phyloP scores from a whole-genome alignment of 2,113 vertebrate genomes.

The Numida meleagris region DNA sequence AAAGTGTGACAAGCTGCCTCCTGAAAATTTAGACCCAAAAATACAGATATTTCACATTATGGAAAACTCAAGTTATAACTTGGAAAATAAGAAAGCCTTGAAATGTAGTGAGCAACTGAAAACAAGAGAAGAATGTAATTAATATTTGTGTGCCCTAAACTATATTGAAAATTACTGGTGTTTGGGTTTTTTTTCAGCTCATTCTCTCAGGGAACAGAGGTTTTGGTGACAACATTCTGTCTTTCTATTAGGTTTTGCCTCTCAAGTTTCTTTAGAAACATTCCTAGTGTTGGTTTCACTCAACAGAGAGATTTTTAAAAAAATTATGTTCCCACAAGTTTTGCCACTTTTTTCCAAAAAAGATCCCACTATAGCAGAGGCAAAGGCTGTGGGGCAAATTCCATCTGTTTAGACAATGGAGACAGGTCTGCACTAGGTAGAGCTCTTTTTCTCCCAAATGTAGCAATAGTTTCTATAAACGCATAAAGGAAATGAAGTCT shows the following conservation, averaged over 20 bases:
- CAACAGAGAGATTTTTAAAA: background rate
- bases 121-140: background rate
- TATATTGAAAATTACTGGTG: background rate
- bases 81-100: rapidly evolving
- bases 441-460: background rate
- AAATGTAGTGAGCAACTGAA: background rate
- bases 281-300: background rate
- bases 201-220: background rate
- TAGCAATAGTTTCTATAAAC: background rate
- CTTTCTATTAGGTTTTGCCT: background rate
- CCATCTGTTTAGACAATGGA: background rate
- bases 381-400: background rate
- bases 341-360: background rate
- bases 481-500: background rate
- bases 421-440: background rate
- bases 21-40: background rate
- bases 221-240: background rate
- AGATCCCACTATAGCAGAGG: background rate
- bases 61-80: background rate
- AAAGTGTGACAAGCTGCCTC: background rate
- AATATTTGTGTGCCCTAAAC: background rate
- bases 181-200: background rate
- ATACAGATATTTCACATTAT: background rate
- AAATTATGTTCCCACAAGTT: background rate
- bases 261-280: background rate